Percentiles rank a stretch among this genome's conserved stretches.
phyloP scores from a whole-genome alignment of 2,888 invertebrate genomes.

The Metalampra italica region DNA sequence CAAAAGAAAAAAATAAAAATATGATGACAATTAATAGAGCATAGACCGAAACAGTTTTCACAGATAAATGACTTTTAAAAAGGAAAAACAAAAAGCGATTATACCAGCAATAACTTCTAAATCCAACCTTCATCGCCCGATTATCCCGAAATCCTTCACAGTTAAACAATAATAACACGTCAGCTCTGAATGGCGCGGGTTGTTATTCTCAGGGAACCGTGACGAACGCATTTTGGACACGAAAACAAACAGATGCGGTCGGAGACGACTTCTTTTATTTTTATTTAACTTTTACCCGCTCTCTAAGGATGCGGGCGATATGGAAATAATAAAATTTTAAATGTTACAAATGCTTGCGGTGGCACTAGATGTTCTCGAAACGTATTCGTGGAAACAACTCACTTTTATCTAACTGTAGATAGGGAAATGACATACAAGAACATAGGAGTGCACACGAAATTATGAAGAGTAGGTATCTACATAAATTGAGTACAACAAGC shows the following conservation, averaged over 20 bases:
- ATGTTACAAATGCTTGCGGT: constrained; percentile 33
- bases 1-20: too few relatives aligned
- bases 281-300: constrained; percentile 11
- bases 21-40: too few relatives aligned
- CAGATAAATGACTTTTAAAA: too few relatives aligned
- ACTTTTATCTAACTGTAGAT: neutral
- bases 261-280: constrained; percentile 14
- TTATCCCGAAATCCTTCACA: constrained; percentile 23
- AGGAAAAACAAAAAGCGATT: neutral
- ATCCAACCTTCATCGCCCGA: constrained; percentile 24
- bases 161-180: constrained; percentile 18
- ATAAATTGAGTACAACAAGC: too few relatives aligned
- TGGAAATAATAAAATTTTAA: constrained; percentile 40
- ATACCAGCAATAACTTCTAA: constrained; percentile 12
- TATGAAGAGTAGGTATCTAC: too few relatives aligned
- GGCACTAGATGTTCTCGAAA: constrained; percentile 9
- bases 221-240: constrained; percentile 50
- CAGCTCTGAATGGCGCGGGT: constrained; percentile 9
- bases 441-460: too few relatives aligned
- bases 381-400: neutral
- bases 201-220: constrained; percentile 23
- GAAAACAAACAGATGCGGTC: constrained; percentile 54
- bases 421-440: too few relatives aligned
- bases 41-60: too few relatives aligned
- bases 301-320: constrained; percentile 42